Evolutionary conservation across 2,888 invertebrate species (phyloP).

Genomic region (Polydrusus tereticollis): DNA sequence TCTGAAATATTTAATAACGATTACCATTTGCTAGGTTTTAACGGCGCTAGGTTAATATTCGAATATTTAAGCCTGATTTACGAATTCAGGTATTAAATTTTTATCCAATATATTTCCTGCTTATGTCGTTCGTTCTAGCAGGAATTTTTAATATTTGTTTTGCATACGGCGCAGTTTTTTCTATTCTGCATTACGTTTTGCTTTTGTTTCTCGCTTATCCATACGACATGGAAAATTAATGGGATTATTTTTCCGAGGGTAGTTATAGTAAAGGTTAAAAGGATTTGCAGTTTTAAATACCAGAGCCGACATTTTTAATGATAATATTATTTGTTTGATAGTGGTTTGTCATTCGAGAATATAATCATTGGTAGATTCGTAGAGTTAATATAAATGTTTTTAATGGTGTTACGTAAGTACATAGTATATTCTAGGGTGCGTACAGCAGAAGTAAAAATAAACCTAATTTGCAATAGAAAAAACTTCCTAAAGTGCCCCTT

Average conservation of each 20-base stretch:
- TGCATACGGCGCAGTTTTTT: slow-evolving; percentile 10
- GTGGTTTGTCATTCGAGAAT: too few species aligned
- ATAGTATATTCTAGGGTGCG: too few species aligned
- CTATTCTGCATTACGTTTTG: background rate
- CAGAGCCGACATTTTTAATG: too few species aligned
- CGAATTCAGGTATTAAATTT: slow-evolving; percentile 32
- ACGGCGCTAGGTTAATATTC: background rate
- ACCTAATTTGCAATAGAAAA: too few species aligned
- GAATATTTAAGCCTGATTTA: slow-evolving; percentile 35
- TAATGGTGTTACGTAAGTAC: too few species aligned
- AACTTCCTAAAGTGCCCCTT: too few species aligned
- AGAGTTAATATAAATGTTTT: too few species aligned
- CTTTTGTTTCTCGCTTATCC: slow-evolving; percentile 8
- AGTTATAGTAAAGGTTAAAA: background rate
- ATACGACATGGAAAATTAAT: slow-evolving; percentile 11
- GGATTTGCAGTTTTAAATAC: too few species aligned
- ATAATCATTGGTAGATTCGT: too few species aligned
- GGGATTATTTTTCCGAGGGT: background rate
- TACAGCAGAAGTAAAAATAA: too few species aligned
- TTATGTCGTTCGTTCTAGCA: slow-evolving; percentile 29
- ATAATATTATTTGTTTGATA: too few species aligned
- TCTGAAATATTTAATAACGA: background rate
- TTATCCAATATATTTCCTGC: slow-evolving; percentile 34
- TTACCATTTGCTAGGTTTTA: background rate
- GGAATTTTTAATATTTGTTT: slow-evolving; percentile 21